Conservation (phyloP, 1,140 invertebrate species). For the Orussus abietinus region DNA sequence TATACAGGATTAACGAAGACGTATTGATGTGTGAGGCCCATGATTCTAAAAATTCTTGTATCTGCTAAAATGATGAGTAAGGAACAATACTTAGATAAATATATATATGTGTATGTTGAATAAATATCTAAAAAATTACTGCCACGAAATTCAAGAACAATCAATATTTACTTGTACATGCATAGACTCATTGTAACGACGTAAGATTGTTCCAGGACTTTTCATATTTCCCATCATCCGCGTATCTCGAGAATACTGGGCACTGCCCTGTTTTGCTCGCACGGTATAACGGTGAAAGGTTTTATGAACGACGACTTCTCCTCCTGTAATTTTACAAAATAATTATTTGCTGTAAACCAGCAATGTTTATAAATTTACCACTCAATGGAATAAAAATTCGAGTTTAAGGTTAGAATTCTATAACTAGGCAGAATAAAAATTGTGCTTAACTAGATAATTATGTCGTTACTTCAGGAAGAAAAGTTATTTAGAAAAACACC, state of each 20-base stretch:
- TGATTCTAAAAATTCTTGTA: slow-evolving; percentile 68
- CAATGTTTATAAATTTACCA: too few relatives aligned
- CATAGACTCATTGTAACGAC: slow-evolving; percentile 74
- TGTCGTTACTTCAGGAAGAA: too few relatives aligned
- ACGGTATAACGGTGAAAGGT: slow-evolving; percentile 87
- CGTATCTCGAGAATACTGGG: slow-evolving; percentile 67
- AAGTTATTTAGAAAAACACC: too few relatives aligned
- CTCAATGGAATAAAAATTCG: too few relatives aligned
- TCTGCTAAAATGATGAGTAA: slow-evolving; percentile 72
- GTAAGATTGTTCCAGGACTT: slow-evolving; percentile 77
- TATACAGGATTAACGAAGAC: slow-evolving; percentile 74
- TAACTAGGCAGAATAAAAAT: too few relatives aligned
- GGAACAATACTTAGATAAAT: slow-evolving; percentile 3
- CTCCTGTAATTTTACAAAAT: slow-evolving; percentile 39
- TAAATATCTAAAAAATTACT: too few relatives aligned
- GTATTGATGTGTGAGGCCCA: slow-evolving; percentile 67
- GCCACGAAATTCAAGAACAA: neutral
- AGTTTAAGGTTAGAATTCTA: too few relatives aligned
- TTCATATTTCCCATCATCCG: slow-evolving; percentile 63
- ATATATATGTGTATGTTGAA: too few relatives aligned
- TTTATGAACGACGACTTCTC: slow-evolving; percentile 68
- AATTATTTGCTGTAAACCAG: too few relatives aligned
- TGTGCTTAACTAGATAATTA: too few relatives aligned
- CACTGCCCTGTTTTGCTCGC: slow-evolving; percentile 76
- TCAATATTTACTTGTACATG: slow-evolving; percentile 58